Evolutionary conservation across 2,888 invertebrate genomes (phyloP).

Genomic region (Tuta absoluta): DNA sequence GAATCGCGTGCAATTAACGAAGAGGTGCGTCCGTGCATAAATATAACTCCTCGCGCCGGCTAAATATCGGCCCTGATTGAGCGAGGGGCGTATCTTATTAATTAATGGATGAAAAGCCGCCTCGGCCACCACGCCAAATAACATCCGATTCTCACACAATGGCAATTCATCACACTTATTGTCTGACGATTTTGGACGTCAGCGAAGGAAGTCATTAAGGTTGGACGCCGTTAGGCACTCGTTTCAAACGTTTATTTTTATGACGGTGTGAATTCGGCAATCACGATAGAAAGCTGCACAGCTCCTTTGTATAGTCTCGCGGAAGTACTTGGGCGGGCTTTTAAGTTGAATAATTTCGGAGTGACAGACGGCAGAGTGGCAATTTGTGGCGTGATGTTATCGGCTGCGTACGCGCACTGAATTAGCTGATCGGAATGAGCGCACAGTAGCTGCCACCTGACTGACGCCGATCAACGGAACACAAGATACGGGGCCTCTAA

Average conservation of each 20-base stretch:
- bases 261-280: conserved; percentile 55
- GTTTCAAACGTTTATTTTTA: conserved; percentile 62
- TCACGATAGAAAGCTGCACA: conserved; percentile 48
- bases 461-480: conserved; percentile 51
- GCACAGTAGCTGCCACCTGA: conserved; percentile 58
- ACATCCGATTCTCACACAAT: conserved; percentile 71
- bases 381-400: conserved; percentile 64
- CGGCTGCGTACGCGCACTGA: conserved; percentile 57
- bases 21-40: conserved; percentile 70
- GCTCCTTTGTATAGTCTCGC: conserved; percentile 36
- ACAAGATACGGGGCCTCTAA: conserved; percentile 50
- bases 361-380: conserved; percentile 59
- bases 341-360: conserved; percentile 48
- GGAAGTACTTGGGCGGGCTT: conserved; percentile 50
- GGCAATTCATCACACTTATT: conserved; percentile 76
- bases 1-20: conserved; percentile 70
- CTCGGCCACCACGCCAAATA: conserved; percentile 66
- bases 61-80: conserved; percentile 71
- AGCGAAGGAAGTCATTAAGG: conserved; percentile 75
- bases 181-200: conserved; percentile 76
- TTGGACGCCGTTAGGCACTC: conserved; percentile 57
- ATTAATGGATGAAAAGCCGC: conserved; percentile 75
- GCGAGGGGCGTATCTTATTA: conserved; percentile 73
- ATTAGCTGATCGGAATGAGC: conserved; percentile 44
- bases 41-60: conserved; percentile 62